Evolutionary conservation across 92 coral and sea anemone genomes (phyloP).

Genomic region (Epizoanthus ramosus): DNA sequence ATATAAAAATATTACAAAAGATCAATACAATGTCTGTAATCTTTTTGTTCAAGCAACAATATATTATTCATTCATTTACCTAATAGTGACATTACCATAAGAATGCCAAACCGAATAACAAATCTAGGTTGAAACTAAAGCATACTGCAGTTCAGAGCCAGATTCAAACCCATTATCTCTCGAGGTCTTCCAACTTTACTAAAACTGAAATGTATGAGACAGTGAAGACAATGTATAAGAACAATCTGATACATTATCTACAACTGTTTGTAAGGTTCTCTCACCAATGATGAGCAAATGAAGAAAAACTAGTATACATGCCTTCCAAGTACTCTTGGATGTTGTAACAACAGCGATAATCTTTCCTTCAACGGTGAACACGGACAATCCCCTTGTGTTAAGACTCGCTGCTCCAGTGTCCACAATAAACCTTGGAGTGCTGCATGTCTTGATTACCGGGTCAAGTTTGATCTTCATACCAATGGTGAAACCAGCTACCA

Average conservation of each 20-base stretch:
- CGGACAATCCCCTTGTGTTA: conserved; percentile 78
- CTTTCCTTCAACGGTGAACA: conserved; percentile 64
- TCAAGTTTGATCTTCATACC: conserved; percentile 89
- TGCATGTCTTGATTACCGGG: conserved; percentile 53
- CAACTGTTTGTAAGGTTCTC: background rate
- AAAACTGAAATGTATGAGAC: no score
- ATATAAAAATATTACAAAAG: no score
- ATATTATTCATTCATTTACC: no score
- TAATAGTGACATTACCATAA: no score
- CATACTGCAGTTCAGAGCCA: no score
- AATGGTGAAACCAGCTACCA: conserved; percentile 72
- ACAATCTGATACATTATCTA: background rate
- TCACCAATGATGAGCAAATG: background rate
- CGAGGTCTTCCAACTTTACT: no score
- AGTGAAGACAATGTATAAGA: background rate
- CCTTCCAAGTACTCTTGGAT: conserved; percentile 75
- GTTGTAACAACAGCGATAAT: conserved; percentile 70
- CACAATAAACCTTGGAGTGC: conserved; percentile 70
- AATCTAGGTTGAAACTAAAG: no score
- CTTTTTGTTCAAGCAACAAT: no score
- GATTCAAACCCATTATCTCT: no score
- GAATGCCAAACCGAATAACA: no score
- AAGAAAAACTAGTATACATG: conserved; percentile 17
- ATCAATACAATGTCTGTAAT: no score
- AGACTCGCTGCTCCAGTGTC: conserved; percentile 90